These are phyloP conservation scores for Notolepis coatsorum DNA, from an alignment of 2,797 vertebrate species.

Conservation along the genomic window DNA sequence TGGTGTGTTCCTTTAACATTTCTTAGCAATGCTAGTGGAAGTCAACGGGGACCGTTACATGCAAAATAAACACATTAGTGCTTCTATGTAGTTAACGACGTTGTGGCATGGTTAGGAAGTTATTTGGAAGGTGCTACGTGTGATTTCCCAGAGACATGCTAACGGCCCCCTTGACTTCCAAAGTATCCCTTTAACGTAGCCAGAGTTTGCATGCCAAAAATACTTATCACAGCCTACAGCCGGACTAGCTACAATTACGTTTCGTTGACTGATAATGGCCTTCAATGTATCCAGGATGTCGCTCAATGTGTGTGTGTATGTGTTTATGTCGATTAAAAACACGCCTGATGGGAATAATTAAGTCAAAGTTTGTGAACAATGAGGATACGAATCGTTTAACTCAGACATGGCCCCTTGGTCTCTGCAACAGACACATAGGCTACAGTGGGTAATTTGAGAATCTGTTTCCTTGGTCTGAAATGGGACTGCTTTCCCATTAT, in stretches of 20 bases:
- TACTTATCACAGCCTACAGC: constrained; percentile 58
- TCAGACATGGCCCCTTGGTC: constrained; percentile 29
- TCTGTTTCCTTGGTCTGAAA: constrained; percentile 58
- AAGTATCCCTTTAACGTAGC: constrained; percentile 9
- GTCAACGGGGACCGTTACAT: too few species aligned
- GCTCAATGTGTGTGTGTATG: too few species aligned
- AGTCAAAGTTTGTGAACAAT: constrained; percentile 53
- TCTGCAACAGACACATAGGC: neutral
- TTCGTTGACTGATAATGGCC: constrained; percentile 50
- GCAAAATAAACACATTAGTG: too few species aligned
- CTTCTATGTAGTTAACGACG: too few species aligned
- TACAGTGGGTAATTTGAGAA: constrained; percentile 36
- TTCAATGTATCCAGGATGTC: constrained; percentile 22
- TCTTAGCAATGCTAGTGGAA: too few species aligned
- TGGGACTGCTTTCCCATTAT: constrained; percentile 40
- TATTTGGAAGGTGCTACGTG: too few species aligned
- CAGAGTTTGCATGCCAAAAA: constrained; percentile 44
- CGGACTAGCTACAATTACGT: constrained; percentile 47
- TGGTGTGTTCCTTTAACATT: too few species aligned
- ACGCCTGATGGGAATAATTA: constrained; percentile 57
- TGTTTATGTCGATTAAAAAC: constrained; percentile 51
- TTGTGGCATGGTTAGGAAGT: too few species aligned
- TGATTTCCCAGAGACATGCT: too few species aligned
- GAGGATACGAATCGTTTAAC: constrained; percentile 50
- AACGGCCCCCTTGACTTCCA: too few species aligned